Percentiles rank a stretch among this genome's conserved stretches.
Conservation (phyloP, 2,888 invertebrate genomes). For the Pomacea canaliculata region DNA sequence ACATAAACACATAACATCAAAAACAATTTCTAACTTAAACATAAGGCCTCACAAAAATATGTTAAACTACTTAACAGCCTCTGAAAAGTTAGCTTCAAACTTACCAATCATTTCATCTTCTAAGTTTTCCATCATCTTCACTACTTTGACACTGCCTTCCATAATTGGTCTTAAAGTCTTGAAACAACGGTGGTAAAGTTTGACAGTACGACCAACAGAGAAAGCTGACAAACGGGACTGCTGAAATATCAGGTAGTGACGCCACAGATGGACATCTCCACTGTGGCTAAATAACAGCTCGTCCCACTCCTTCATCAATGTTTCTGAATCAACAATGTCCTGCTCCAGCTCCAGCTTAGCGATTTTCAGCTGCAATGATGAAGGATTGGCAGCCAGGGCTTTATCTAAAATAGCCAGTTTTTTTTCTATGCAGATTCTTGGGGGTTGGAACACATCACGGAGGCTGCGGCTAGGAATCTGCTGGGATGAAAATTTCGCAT, state of each 20-base stretch:
- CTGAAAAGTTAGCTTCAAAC: not conserved
- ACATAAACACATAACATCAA: too few relatives aligned
- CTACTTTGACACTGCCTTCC: slow-evolving; percentile 65
- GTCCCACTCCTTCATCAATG: slow-evolving; percentile 65
- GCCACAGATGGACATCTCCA: slow-evolving; percentile 68
- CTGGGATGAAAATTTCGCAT: slow-evolving; percentile 26
- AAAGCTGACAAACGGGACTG: slow-evolving; percentile 66
- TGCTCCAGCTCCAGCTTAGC: slow-evolving; percentile 64
- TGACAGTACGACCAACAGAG: slow-evolving; percentile 58
- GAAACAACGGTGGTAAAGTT: slow-evolving; percentile 67
- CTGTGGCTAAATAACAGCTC: slow-evolving; percentile 68
- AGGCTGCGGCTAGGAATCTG: slow-evolving; percentile 10
- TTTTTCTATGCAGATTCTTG: slow-evolving; percentile 63
- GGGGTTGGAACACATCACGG: slow-evolving; percentile 29
- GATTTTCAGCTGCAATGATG: slow-evolving; percentile 64
- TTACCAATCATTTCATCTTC: slow-evolving; percentile 41
- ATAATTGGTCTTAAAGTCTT: slow-evolving; percentile 58
- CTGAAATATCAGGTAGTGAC: slow-evolving; percentile 65
- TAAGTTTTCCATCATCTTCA: slow-evolving; percentile 54
- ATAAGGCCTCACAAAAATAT: too few relatives aligned
- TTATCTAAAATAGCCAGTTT: slow-evolving; percentile 70
- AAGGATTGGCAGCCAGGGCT: slow-evolving; percentile 68
- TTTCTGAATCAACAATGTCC: slow-evolving; percentile 60
- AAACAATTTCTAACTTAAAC: too few relatives aligned
- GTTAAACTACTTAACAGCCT: too few relatives aligned